Evolutionary conservation across 2,888 invertebrate genomes (phyloP), one percentile per base, ranked within the genome.

Genomic region (Acrobasis consociella): DNA sequence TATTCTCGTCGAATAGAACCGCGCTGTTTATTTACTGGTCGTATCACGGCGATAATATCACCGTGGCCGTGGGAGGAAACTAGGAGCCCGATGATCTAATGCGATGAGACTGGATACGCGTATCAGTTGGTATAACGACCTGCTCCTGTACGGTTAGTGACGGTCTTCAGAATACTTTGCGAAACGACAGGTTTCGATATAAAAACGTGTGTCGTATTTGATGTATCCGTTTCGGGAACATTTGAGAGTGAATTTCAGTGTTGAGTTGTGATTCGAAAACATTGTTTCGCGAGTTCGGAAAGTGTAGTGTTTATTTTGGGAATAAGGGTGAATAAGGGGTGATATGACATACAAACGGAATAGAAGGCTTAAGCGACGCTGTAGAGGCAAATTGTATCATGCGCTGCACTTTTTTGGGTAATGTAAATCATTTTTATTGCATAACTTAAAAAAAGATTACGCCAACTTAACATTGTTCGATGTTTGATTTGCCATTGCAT

Each of bases 321-420:
- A 9, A n/a, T n/a, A 61, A 64, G 58, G 58, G 60, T 63, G 64
- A 31, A 65, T 46, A 13, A 13, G 8, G 22, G 7, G 17, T 17
- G 67, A 63, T 61, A 84, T 83, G 85, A 78, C 82, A 56, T 74
- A 76, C 72, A 71, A 70, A 65, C 80, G 72, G 68, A 76, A 78
- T 62, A 76, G 51, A 56, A 17, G 72, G 1, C 65, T 67, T 52
- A 65, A 61, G 17, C 51, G 62, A 49, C 70, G 75, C 67, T 89
- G 90, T 72, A 82, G 75, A 67, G 88, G 90, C 49, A 89, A 87
- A 74, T 72, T 86, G 67, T 86, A 89, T 69, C 89, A 91, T 72
- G 67, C 87, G 59, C 69, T 88, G 58, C 82, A 85, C 66, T 87
- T 75, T 70, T 75, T 90, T 70, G 86, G 90, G 91, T 91, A 81